Evolutionary conservation across 2,113 vertebrate species (phyloP), one percentile per base, ranked within the genome.

Genomic region (Tyto alba): DNA sequence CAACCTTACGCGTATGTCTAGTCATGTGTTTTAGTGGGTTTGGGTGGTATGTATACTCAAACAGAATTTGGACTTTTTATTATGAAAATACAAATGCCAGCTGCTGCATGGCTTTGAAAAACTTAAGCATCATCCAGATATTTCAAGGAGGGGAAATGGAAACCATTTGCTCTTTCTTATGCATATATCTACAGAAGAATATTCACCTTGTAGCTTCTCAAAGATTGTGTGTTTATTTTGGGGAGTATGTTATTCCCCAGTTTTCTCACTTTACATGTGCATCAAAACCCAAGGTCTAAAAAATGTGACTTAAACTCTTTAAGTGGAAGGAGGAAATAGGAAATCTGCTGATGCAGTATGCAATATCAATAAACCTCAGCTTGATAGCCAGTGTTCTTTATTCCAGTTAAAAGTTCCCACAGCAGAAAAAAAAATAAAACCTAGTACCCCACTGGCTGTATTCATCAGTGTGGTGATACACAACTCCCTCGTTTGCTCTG

Each of bases 1-100:
- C 82, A 83, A 6, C 50, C 71, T 75, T 69, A 50, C 6, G 9
- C 72, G 36, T 60, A 29, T 34, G 82, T 86, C 88, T 94, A 18
- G 47, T 93, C 72, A 52, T 81, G 64, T 93, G 69, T 90, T 81
- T 92, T 60, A 74, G 85, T 93, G 88, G 79, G 68, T 9, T 16
- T 71, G 92, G 67, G 43, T 93, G 83, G 83, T 92, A 68, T 56
- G 68, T 94, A 59, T 50, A 9, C 45, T 90, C 68, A 78, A 85
- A 78, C 47, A 78, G 80, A 87, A 81, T 84, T 76, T 52, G 59
- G 73, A 22, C 71, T 55, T 95, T 68, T 81, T 84, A 13, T 60
- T 72, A 21, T 45, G 80, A 94, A 91, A 95, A 94, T 92, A 79
- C 76, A 85, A 86, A 72, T 87, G 76, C 88, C 95, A 96, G 90